phyloP scores from a whole-genome alignment of 2,113 vertebrate species.

The Cottus gobio region DNA sequence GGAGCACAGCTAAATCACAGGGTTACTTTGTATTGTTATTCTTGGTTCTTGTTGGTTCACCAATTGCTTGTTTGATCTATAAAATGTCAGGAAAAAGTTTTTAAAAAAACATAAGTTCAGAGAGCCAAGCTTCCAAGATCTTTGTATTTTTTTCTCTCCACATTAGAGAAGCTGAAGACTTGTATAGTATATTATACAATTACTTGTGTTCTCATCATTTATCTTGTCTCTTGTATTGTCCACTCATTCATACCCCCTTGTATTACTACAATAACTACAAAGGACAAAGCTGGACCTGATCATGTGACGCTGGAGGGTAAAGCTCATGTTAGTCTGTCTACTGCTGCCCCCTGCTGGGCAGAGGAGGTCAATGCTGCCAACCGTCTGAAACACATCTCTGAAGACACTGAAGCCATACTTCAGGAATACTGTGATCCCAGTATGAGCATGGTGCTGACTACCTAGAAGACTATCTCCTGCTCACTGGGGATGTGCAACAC shows the following conservation, averaged over 20 bases:
- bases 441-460: too few species aligned
- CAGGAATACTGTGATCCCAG: neutral
- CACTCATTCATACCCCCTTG: too few species aligned
- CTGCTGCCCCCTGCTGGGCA: conserved; percentile 52
- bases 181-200: too few species aligned
- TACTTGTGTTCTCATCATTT: too few species aligned
- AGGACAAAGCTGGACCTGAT: neutral
- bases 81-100: neutral
- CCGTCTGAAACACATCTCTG: neutral
- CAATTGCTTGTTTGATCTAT: neutral
- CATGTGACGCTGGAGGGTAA: neutral
- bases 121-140: too few species aligned
- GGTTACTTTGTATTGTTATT: too few species aligned
- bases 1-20: neutral
- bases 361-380: neutral
- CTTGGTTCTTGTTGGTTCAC: neutral
- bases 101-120: neutral
- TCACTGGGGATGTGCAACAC: too few species aligned
- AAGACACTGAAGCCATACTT: neutral
- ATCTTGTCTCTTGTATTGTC: too few species aligned
- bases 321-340: neutral
- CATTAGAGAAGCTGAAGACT: neutral
- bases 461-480: too few species aligned
- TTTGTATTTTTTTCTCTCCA: too few species aligned
- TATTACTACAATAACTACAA: neutral